Conservation (phyloP, 2,113 vertebrate genomes). For the Trichechus manatus region DNA sequence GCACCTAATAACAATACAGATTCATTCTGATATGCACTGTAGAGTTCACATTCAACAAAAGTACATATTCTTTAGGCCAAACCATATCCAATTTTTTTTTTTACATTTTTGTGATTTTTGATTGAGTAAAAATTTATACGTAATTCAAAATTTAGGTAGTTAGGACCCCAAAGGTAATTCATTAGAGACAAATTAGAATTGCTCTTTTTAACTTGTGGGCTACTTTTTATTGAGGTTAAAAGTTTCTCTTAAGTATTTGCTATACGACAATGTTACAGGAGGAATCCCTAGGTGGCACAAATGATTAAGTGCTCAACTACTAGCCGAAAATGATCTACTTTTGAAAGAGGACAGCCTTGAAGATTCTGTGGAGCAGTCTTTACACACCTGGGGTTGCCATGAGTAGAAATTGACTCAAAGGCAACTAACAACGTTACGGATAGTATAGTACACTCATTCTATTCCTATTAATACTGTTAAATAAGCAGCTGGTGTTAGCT, state of each 20-base stretch:
- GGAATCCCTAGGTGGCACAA: not conserved
- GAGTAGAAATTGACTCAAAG: not conserved
- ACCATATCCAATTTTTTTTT: not conserved
- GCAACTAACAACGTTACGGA: not conserved
- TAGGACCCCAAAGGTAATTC: conserved; percentile 17
- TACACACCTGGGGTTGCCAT: not conserved
- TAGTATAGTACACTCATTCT: not conserved
- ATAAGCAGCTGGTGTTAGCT: not conserved
- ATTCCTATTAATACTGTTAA: not conserved
- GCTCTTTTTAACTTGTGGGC: not conserved
- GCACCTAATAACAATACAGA: not conserved
- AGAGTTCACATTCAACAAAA: conserved; percentile 9
- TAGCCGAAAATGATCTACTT: not conserved
- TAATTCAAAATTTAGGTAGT: not conserved
- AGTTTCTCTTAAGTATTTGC: not conserved
- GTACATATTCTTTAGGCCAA: not conserved
- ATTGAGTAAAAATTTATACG: not conserved
- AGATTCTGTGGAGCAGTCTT: not conserved
- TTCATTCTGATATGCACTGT: not conserved
- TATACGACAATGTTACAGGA: not conserved
- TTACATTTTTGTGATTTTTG: conserved; percentile 4
- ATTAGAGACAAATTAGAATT: conserved; percentile 35
- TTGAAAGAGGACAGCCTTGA: not conserved
- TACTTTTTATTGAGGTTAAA: conserved; percentile 41
- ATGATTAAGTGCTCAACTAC: not conserved